Evolutionary conservation across 1,140 invertebrate species (phyloP).

Genomic region (Aphaenogaster ashmeadi): DNA sequence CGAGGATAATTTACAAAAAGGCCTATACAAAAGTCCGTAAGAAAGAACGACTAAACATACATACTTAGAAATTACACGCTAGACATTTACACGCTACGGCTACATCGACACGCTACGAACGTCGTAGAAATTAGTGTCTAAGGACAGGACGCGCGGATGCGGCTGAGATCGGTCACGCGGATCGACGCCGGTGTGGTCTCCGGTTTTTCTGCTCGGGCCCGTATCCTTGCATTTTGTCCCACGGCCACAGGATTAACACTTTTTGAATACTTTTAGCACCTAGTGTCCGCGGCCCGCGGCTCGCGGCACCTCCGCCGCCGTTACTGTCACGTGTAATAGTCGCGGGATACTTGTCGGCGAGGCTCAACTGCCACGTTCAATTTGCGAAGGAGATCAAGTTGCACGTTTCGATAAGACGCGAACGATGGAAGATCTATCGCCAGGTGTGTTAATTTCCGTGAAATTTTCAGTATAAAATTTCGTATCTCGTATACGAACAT

Average conservation of each 20-base stretch:
- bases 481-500: background rate
- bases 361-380: background rate
- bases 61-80: slow-evolving; percentile 58
- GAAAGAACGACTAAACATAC: slow-evolving; percentile 70
- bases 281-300: slow-evolving; percentile 79
- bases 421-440: background rate
- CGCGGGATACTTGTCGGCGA: slow-evolving; percentile 48
- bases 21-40: slow-evolving; percentile 74
- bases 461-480: background rate
- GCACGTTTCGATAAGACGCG: background rate
- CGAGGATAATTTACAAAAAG: slow-evolving; percentile 67
- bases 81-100: slow-evolving; percentile 69
- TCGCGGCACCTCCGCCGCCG: slow-evolving; percentile 75
- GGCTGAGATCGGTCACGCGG: background rate
- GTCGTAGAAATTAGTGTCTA: slow-evolving; percentile 65
- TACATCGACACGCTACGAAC: slow-evolving; percentile 48
- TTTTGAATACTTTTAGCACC: slow-evolving; percentile 84
- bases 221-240: slow-evolving; percentile 71
- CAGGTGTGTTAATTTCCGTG: background rate
- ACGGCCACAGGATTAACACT: slow-evolving; percentile 77
- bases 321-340: slow-evolving; percentile 49
- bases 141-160: slow-evolving; percentile 23
- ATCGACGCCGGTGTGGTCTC: slow-evolving; percentile 61
- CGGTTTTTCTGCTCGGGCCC: slow-evolving; percentile 44
- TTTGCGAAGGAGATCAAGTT: background rate